Percentiles rank a stretch among this genome's conserved stretches.
Conservation (phyloP, 2,888 invertebrate species). For the Harmothoe impar region DNA sequence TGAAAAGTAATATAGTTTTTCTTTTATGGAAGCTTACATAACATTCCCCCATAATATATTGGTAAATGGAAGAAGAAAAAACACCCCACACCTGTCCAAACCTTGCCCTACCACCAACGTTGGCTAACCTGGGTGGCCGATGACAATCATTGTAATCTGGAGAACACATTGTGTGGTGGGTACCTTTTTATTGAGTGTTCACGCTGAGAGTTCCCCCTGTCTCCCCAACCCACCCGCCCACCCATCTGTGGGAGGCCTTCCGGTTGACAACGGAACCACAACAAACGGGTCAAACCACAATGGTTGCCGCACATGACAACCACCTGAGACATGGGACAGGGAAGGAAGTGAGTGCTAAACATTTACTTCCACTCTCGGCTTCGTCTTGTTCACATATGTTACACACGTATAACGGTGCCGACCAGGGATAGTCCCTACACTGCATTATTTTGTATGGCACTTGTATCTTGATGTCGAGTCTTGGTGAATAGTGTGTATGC, state of each 20-base stretch:
- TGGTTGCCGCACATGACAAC: background rate
- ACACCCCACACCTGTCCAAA: background rate
- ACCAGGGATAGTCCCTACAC: background rate
- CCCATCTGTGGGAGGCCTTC: constrained; percentile 7
- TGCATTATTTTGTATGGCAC: background rate
- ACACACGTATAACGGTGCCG: constrained; percentile 18
- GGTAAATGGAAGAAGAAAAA: background rate
- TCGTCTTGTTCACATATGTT: background rate
- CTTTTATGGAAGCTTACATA: too few relatives aligned
- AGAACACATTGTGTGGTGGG: constrained; percentile 28
- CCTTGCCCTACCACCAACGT: background rate
- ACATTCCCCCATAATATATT: too few relatives aligned
- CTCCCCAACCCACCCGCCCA: background rate
- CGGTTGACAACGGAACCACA: constrained; percentile 37
- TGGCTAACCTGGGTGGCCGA: constrained; percentile 31
- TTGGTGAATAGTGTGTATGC: too few relatives aligned
- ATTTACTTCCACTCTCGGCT: background rate
- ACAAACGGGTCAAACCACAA: constrained; percentile 23
- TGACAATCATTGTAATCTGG: constrained; percentile 13
- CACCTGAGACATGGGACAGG: background rate
- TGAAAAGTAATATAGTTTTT: too few relatives aligned
- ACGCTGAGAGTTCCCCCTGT: background rate
- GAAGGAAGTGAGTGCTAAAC: constrained; percentile 15
- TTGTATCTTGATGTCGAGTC: too few relatives aligned
- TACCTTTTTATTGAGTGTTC: background rate